These are phyloP conservation scores for Eilema caniola DNA, from an alignment of 2,888 invertebrate genomes.

Conservation along the genomic window DNA sequence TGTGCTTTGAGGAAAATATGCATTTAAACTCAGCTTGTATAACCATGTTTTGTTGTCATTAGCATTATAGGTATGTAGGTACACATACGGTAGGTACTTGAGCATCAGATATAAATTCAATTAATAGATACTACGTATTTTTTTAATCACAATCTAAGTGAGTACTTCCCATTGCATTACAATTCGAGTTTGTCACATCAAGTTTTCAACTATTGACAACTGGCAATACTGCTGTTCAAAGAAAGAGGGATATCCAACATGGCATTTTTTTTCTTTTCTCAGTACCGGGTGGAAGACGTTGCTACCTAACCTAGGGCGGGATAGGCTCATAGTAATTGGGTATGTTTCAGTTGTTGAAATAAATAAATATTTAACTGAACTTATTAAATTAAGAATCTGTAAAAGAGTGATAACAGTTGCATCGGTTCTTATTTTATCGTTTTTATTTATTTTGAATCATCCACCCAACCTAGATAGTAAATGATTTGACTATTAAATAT, in stretches of 20 bases:
- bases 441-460: too few relatives aligned
- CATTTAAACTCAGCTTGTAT: background rate
- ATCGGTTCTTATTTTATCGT: too few relatives aligned
- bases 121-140: background rate
- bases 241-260: background rate
- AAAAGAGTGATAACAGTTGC: too few relatives aligned
- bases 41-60: background rate
- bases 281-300: too few relatives aligned
- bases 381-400: too few relatives aligned
- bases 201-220: background rate
- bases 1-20: background rate
- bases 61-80: background rate
- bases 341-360: too few relatives aligned
- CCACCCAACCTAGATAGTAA: too few relatives aligned
- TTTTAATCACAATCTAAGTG: background rate
- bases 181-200: background rate
- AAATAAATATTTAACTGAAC: too few relatives aligned
- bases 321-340: too few relatives aligned
- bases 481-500: too few relatives aligned
- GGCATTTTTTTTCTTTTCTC: too few relatives aligned
- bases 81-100: background rate
- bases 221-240: background rate
- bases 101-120: constrained; percentile 4
- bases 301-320: too few relatives aligned
- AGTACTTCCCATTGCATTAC: constrained; percentile 1